Conservation (phyloP, 2,888 invertebrate species). For the Heliconius cydno region DNA sequence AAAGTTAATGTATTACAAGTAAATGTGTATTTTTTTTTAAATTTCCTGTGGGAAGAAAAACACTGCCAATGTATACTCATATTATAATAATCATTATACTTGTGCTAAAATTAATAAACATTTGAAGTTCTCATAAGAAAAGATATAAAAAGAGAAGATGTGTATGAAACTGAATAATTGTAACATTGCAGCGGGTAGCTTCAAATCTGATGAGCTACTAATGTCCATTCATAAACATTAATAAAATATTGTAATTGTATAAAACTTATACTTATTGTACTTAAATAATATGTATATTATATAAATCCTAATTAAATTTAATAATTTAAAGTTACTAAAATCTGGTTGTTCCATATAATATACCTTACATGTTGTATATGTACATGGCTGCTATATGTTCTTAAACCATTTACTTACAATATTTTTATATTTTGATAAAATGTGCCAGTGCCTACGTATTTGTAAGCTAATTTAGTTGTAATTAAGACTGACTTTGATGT, state of each 20-base stretch:
- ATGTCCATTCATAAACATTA: background rate
- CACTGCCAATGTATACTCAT: constrained; percentile 16
- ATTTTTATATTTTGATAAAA: constrained; percentile 53
- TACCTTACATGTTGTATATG: background rate
- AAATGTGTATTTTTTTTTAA: constrained; percentile 2
- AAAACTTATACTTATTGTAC: constrained; percentile 11
- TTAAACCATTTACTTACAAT: constrained; percentile 34
- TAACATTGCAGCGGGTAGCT: background rate
- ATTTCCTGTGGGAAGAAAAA: constrained; percentile 10
- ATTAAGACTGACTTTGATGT: constrained; percentile 80
- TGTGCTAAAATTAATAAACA: background rate
- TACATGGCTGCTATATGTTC: constrained; percentile 25
- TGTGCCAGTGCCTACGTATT: constrained; percentile 80
- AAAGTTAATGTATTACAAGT: background rate
- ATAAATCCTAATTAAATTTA: constrained; percentile 6
- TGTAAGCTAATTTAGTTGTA: constrained; percentile 62
- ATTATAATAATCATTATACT: background rate
- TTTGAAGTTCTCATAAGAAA: background rate
- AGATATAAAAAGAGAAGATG: background rate
- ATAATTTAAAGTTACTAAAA: constrained; percentile 27
- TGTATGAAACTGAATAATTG: background rate
- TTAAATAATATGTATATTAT: constrained; percentile 9
- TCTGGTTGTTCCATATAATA: constrained; percentile 27
- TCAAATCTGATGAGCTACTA: background rate
- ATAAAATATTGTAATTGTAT: background rate